Evolutionary conservation across 2,797 vertebrate species (phyloP).

Genomic region (Peromyscus melanophrys): DNA sequence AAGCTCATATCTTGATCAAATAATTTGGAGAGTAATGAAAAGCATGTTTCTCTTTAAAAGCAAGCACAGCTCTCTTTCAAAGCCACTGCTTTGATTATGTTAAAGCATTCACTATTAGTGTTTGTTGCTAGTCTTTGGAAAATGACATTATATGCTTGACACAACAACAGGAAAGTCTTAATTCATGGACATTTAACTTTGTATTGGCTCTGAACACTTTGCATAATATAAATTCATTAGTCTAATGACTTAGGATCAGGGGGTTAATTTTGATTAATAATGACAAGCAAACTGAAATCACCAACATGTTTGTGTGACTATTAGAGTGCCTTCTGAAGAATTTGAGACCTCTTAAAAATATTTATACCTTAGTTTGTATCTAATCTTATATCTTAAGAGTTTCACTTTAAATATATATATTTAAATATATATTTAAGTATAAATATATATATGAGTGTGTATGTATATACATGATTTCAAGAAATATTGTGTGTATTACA

Average conservation of each 20-base stretch:
- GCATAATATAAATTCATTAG: conserved; percentile 25
- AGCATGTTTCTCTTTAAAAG: neutral
- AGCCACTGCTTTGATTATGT: neutral
- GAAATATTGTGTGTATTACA: too few relatives aligned
- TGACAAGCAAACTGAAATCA: conserved; percentile 38
- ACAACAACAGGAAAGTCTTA: conserved; percentile 5
- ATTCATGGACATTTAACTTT: conserved; percentile 57
- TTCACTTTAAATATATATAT: too few relatives aligned
- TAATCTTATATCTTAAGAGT: too few relatives aligned
- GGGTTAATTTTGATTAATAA: conserved; percentile 57
- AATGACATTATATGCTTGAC: conserved; percentile 25
- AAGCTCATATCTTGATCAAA: neutral
- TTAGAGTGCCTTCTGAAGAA: conserved; percentile 19
- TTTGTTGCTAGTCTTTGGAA: neutral
- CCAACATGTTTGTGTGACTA: conserved; percentile 39
- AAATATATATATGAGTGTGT: too few relatives aligned
- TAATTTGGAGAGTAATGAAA: neutral
- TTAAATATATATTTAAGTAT: too few relatives aligned
- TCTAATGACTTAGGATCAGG: conserved; percentile 51
- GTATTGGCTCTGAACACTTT: neutral
- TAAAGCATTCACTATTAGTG: neutral
- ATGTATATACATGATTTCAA: too few relatives aligned
- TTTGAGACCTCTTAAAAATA: conserved; percentile 16
- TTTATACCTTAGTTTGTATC: neutral
- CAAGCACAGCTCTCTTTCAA: neutral